phyloP scores from a whole-genome alignment of 1,140 invertebrate species.

The Centruroides sculpturatus region DNA sequence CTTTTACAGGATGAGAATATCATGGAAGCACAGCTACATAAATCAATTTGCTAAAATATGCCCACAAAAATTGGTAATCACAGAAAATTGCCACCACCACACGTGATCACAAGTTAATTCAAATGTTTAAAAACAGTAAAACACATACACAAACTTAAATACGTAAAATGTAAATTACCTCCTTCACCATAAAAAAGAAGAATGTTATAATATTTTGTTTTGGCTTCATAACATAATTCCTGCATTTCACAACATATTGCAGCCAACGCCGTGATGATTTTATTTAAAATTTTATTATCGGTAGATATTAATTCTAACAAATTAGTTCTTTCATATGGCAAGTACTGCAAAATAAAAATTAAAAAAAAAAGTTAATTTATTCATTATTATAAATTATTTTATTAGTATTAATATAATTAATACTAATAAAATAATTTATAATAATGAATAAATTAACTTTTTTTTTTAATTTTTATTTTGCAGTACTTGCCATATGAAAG shows the following conservation, averaged over 20 bases:
- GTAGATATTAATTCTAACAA: constrained; percentile 55
- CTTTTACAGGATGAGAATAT: too few relatives aligned
- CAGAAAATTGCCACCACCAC: too few relatives aligned
- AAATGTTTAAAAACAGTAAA: too few relatives aligned
- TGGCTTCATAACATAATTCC: constrained; percentile 48
- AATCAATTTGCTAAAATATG: too few relatives aligned
- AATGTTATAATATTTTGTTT: constrained; percentile 42
- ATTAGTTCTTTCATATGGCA: constrained; percentile 44
- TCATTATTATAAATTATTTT: background rate
- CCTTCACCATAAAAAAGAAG: constrained; percentile 49
- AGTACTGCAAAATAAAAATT: constrained; percentile 23
- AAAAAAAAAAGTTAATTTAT: background rate
- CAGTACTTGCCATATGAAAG: constrained; percentile 41
- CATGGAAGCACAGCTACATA: too few relatives aligned
- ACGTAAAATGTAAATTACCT: constrained; percentile 10
- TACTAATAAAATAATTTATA: background rate
- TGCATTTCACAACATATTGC: constrained; percentile 60
- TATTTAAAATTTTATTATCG: constrained; percentile 66
- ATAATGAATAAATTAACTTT: background rate
- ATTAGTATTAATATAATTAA: background rate
- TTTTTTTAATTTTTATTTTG: too few relatives aligned
- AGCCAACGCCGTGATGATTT: constrained; percentile 63
- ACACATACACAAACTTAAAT: too few relatives aligned
- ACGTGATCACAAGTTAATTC: too few relatives aligned
- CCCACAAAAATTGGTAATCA: too few relatives aligned